Evolutionary conservation across 1,140 invertebrate species (phyloP).

Genomic region (Musca domestica): DNA sequence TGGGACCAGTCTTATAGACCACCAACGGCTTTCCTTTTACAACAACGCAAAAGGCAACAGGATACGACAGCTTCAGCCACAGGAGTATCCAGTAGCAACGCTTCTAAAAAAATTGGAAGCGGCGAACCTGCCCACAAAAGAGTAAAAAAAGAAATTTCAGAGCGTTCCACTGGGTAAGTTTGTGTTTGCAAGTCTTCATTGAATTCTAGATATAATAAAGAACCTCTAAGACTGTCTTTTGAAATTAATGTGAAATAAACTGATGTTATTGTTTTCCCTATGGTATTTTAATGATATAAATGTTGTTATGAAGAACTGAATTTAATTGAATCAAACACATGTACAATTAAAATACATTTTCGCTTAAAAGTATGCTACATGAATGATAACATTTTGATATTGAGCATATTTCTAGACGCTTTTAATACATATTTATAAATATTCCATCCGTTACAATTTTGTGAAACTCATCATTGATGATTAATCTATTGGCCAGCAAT

Average conservation of each 20-base stretch:
- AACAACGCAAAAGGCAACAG: conserved; percentile 45
- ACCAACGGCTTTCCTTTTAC: conserved; percentile 47
- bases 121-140: conserved; percentile 46
- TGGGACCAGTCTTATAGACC: conserved; percentile 71
- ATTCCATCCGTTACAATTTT: too few species aligned
- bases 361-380: background rate
- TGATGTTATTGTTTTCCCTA: too few species aligned
- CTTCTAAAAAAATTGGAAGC: conserved; percentile 31
- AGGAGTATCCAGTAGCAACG: background rate
- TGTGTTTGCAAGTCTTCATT: background rate
- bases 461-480: too few species aligned
- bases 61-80: conserved; percentile 26
- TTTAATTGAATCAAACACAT: background rate
- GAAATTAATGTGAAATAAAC: conserved; percentile 5
- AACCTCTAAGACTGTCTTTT: background rate
- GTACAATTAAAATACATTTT: background rate
- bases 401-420: conserved; percentile 2
- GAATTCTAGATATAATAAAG: background rate
- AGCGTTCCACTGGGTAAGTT: conserved; percentile 37
- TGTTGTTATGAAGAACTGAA: background rate
- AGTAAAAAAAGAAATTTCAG: conserved; percentile 41
- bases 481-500: too few species aligned
- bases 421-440: too few species aligned
- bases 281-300: background rate
- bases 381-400: background rate